These are phyloP conservation scores for Empis livida DNA, from an alignment of 2,888 invertebrate genomes.

Conservation along the genomic window DNA sequence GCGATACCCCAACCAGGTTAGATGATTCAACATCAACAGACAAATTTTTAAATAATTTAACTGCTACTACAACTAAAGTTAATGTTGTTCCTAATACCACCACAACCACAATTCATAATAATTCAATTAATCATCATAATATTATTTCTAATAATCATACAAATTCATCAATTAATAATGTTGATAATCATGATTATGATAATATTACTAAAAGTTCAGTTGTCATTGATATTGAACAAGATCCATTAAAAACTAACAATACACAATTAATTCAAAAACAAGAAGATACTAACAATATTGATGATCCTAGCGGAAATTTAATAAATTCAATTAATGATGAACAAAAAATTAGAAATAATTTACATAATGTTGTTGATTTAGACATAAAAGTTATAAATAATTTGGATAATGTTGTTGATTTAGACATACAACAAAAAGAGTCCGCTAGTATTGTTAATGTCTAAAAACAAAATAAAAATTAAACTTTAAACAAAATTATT, in stretches of 20 bases:
- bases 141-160: neutral
- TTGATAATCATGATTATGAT: neutral
- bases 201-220: neutral
- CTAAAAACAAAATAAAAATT: constrained; percentile 1
- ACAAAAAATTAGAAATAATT: neutral
- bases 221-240: constrained; percentile 4
- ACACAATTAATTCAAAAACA: neutral
- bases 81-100: neutral
- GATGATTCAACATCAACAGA: constrained; percentile 36
- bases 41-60: constrained; percentile 28
- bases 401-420: no score
- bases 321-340: neutral
- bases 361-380: neutral
- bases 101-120: neutral
- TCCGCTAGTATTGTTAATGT: constrained; percentile 12
- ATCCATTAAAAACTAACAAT: neutral
- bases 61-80: constrained; percentile 1
- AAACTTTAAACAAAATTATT: no score
- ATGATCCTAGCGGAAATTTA: no score
- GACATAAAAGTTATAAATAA: no score
- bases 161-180: neutral
- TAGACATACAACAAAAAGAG: neutral
- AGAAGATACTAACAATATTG: no score
- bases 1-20: constrained; percentile 73
- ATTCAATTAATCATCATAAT: neutral